Base-by-base conservation (phyloP, 2,888 invertebrate genomes). In the Orthonevra nobilis region DNA sequence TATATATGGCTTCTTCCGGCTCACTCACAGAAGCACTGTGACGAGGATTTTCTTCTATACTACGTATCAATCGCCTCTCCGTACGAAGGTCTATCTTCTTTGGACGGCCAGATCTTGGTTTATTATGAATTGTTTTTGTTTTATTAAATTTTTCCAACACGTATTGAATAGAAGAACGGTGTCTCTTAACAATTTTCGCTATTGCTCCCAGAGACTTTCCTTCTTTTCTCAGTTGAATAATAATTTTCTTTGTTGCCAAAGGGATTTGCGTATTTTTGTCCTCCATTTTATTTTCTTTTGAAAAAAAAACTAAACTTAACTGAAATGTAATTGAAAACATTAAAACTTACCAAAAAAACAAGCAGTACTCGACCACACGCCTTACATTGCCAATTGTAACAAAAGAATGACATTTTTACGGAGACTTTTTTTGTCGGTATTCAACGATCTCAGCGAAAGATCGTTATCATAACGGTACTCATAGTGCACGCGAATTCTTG, bases 361-460 rank as follows among this genome's bases (percentile, higher is more conserved):
- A 23, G n/a, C 3, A 44, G 26, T n/a, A 1, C 23, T 10, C 26
- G 12, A 44, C 12, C 12, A 44, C 12, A 44, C 10, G 30, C 48
- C 30, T 30, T 48, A 15, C 2, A 15, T 48, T 15, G 9, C 30
- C 28, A 48, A 28, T 30, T 48, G 3, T 12, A 36, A 36, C 36
- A 26, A 23, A 26, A 44, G 23, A 44, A 26, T 44, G 26, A 23
- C n/a, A 44, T 14, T 17, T 48, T 6, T 48, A 30, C 48, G 28
- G 48, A 30, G n/a, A 48, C 48, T n/a, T 48, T 48, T 48, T 46
- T 48, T 40, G 48, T 15, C 28, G 14, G 15, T 48, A 28, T 48
- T 48, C 2, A 17, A n/a, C n/a, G n/a, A n/a, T n/a, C n/a, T n/a
- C n/a, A n/a, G n/a, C n/a, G n/a, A n/a, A n/a, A n/a, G n/a, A n/a